Evolutionary conservation across 2,113 vertebrate species (phyloP).

Genomic region (Tyrannus savana): DNA sequence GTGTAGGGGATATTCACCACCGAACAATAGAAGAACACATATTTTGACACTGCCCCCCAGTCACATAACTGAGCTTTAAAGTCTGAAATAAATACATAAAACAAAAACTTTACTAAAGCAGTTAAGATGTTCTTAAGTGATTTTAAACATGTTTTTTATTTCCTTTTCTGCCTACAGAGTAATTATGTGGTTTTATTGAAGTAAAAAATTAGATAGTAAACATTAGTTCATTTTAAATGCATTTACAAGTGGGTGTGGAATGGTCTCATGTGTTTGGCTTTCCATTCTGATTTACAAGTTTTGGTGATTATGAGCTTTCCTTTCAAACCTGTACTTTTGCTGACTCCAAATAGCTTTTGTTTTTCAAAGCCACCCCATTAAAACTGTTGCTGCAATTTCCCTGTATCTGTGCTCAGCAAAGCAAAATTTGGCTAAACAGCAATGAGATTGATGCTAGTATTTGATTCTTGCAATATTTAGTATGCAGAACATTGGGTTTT

Average conservation of each 20-base stretch:
- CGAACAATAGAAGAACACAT: not conserved
- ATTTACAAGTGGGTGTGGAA: not conserved
- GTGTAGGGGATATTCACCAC: fast-evolving
- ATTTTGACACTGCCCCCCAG: fast-evolving
- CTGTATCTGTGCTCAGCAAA: not conserved
- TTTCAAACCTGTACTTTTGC: not conserved
- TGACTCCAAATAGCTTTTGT: not conserved
- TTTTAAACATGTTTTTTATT: not conserved
- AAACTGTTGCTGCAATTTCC: not conserved
- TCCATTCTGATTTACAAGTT: not conserved
- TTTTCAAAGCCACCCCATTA: not conserved
- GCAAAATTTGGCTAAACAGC: not conserved
- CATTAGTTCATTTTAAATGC: not conserved
- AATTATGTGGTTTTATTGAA: not conserved
- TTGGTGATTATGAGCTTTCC: not conserved
- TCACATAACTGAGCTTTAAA: not conserved
- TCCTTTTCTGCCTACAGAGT: not conserved
- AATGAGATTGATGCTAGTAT: not conserved
- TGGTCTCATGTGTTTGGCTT: not conserved
- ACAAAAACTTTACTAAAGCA: not conserved
- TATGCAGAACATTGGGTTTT: not conserved
- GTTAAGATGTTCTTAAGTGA: not conserved
- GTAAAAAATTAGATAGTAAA: not conserved
- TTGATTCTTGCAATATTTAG: not conserved
- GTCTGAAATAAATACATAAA: not conserved